These are phyloP conservation scores for Agapornis canus DNA, from an alignment of 2,797 vertebrate species.

Conservation along the genomic window DNA sequence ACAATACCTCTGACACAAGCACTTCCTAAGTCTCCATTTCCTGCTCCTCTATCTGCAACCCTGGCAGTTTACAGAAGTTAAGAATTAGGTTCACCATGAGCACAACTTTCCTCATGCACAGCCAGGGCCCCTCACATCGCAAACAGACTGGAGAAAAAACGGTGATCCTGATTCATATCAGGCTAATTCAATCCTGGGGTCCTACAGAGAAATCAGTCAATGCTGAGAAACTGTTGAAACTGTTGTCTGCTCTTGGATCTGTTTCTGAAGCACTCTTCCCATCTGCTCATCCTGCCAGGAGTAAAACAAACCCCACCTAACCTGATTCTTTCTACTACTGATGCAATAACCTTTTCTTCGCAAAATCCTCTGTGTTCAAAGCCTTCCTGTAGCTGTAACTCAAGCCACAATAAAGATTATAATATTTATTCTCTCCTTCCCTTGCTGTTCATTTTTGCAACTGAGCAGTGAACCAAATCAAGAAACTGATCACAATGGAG, in stretches of 20 bases:
- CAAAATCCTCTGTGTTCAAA: not conserved
- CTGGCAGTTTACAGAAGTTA: not conserved
- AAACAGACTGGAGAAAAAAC: not conserved
- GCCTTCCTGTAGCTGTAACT: not conserved
- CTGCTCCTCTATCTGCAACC: not conserved
- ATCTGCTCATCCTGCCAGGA: not conserved
- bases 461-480: not conserved
- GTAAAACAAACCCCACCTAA: not conserved
- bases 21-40: not conserved
- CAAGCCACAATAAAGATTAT: not conserved
- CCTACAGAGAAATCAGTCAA: not conserved
- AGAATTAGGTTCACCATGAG: not conserved
- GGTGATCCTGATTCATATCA: not conserved
- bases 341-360: not conserved
- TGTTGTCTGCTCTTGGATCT: not conserved
- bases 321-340: not conserved
- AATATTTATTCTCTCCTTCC: not conserved
- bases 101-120: not conserved
- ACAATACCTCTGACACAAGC: not conserved
- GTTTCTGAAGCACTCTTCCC: not conserved
- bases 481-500: not conserved
- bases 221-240: not conserved
- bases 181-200: not conserved
- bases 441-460: not conserved
- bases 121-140: not conserved